Percentiles rank a stretch among this genome's conserved stretches.
These are phyloP conservation scores for Lagorchestes hirsutus DNA, from an alignment of 2,797 vertebrate genomes.

Conservation along the genomic window DNA sequence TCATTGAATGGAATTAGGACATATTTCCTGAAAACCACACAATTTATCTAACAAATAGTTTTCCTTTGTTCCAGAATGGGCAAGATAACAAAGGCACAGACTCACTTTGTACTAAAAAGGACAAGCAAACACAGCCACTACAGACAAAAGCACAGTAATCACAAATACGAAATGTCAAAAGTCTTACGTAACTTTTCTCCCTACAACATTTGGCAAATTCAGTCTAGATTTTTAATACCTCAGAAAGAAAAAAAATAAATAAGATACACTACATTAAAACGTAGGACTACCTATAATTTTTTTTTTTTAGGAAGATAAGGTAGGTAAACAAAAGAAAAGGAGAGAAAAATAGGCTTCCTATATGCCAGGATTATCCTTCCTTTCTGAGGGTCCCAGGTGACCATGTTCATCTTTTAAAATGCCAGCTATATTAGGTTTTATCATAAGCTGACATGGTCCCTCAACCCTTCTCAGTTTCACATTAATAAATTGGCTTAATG, in stretches of 20 bases:
- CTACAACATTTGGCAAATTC: slow-evolving; percentile 79
- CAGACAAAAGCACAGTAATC: slow-evolving; percentile 75
- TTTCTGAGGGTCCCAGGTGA: slow-evolving; percentile 79
- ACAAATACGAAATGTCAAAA: slow-evolving; percentile 76
- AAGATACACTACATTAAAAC: slow-evolving; percentile 71
- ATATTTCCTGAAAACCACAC: slow-evolving; percentile 75
- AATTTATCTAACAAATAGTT: slow-evolving; percentile 74
- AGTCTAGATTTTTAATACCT: slow-evolving; percentile 75
- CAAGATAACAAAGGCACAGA: slow-evolving; percentile 84
- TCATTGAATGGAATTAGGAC: slow-evolving; percentile 65
- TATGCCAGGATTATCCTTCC: slow-evolving; percentile 73
- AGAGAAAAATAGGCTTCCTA: slow-evolving; percentile 63
- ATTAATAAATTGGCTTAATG: slow-evolving; percentile 74
- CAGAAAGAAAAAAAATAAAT: slow-evolving; percentile 79
- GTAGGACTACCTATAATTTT: slow-evolving; percentile 60
- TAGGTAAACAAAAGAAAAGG: slow-evolving; percentile 54
- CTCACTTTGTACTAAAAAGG: slow-evolving; percentile 78
- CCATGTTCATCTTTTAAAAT: slow-evolving; percentile 77
- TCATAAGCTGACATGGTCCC: slow-evolving; percentile 85
- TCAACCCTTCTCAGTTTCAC: slow-evolving; percentile 74
- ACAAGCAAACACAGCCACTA: slow-evolving; percentile 75
- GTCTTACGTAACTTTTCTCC: slow-evolving; percentile 66
- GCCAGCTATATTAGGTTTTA: slow-evolving; percentile 79
- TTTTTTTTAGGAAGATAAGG: slow-evolving; percentile 61
- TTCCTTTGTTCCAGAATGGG: slow-evolving; percentile 73